Base-by-base conservation (phyloP, 2,888 invertebrate species). In the Torymus aiolomorphi region DNA sequence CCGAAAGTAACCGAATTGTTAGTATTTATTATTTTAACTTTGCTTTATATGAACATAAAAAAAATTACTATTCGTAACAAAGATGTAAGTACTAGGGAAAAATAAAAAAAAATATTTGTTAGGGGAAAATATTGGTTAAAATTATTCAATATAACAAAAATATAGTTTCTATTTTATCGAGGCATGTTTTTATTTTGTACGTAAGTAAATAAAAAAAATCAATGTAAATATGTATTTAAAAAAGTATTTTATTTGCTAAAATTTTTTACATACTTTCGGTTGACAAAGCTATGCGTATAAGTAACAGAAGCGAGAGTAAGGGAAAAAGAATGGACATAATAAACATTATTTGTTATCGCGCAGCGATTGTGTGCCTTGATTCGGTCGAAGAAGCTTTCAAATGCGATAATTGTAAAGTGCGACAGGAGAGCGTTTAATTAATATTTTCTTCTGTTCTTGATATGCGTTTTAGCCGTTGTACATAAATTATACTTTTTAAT, bases 361-460 rank as follows among this genome's bases (percentile, higher is more conserved):
- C 61, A 65, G 54, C 57, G 49, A 71, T 71, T 75, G 76, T 79
- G 81, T 81, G 81, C 81, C 81, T 81, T 81, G 76, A 81, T 76
- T 75, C 69, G 65, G 59, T 79, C 63, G 63, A 73, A 78, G 61
- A 78, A 78, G 65, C 52, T 78, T 77, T 70, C 24, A 74, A 70
- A 73, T 62, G 54, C 20, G 16, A 61, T 72, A 56, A 73, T 63
- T 73, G 24, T 70, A 67, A 62, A 63, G 18, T 59, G 62, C 18
- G 80, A 18, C 3, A 52, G 52, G 16, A 67, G 20, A 59, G 20
- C 56, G 20, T 42, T 51, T 59, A 14, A 24, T 54, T 31, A n/a
- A n/a, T 4, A 16, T 67, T 69, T 70, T 65, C 71, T 42, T 42
- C 42, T 24, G 59, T 66, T 75, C 20, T 62, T 0, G 13, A 51